phyloP scores from a whole-genome alignment of 2,797 vertebrate species.

The Lutjanus argentimaculatus region DNA sequence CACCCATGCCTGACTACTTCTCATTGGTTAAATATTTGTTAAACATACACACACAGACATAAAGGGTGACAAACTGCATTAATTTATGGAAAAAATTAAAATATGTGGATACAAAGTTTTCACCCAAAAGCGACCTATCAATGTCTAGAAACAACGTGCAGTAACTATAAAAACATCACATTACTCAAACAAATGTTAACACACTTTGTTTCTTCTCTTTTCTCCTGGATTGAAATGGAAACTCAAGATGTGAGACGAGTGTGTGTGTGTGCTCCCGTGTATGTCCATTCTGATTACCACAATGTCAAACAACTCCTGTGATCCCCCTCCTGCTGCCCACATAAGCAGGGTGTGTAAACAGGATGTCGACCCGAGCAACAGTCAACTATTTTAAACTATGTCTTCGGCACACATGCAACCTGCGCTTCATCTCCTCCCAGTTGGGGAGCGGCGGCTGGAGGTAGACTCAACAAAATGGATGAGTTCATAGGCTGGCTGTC shows the following conservation, averaged over 20 bases:
- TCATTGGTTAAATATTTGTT: too few species aligned
- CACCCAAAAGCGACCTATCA: too few species aligned
- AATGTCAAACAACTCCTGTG: constrained; percentile 74
- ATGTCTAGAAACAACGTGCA: too few species aligned
- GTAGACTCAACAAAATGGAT: constrained; percentile 82
- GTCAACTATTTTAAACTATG: constrained; percentile 79
- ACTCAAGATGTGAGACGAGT: not conserved
- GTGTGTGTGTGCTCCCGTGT: constrained; percentile 15
- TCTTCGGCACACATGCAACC: constrained; percentile 65
- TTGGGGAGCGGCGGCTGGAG: constrained; percentile 60
- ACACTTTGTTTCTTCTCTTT: constrained; percentile 16
- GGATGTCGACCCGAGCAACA: constrained; percentile 79
- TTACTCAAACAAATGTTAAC: not conserved
- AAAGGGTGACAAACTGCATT: too few species aligned
- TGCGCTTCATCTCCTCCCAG: constrained; percentile 65
- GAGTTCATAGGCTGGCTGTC: constrained; percentile 71
- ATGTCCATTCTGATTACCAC: constrained; percentile 68
- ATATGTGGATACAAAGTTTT: too few species aligned
- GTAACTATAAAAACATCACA: not conserved
- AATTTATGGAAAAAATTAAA: too few species aligned
- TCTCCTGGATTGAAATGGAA: constrained; percentile 10
- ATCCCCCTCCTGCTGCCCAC: constrained; percentile 69
- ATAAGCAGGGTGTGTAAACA: constrained; percentile 81
- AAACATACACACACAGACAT: too few species aligned
- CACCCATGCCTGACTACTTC: too few species aligned